Base-by-base conservation (phyloP, 2,888 invertebrate species). In the Entomobrya proxima region DNA sequence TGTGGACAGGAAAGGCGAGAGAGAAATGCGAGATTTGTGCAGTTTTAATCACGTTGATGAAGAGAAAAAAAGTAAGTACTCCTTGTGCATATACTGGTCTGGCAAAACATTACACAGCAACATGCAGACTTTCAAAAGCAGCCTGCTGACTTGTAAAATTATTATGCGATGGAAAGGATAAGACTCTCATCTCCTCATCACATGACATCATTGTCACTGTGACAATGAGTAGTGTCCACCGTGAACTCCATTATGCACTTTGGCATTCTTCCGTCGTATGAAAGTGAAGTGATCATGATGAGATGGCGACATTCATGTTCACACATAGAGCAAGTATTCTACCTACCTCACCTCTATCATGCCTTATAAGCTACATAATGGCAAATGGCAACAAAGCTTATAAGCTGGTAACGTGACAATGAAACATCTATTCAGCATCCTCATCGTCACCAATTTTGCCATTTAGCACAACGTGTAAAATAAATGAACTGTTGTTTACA, bases 1-100 rank as follows among this genome's bases (percentile, higher is more conserved):
- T 72, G 58, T 47, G 50, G 67, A 67, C 67, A 69, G 1, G 15
- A 64, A 21, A 47, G 64, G 64, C 9, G 21, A 55, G 11, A 30
- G 11, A 40, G 37, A 30, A 64, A 64, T 79, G 52, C 52, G 69
- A n/a, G 40, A 80, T 64, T 69, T 80, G 69, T 69, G 52, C 69
- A 80, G 52, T 69, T 80, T 78, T 79, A 79, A 79, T 79, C 67
- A 69, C 24, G 67, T 47, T 79, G 61, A 50, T 50, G 24, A 58
- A 79, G 40, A 35, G 44, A 44, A 44, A 27, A 18, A 47, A 30
- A 47, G 15, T 30, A 52, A 69, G 2, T n/a, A 61, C 15, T 32
- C 2, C 27, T 7, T 47, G 24, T 6, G 37, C 18, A 67, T n/a
- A 55, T 21, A 78, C 58, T 35, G 47, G 35, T 21, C 35, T 30